Evolutionary conservation across 2,113 vertebrate species (phyloP), one percentile per base, ranked within the genome.

Genomic region (Gobiocypris rarus): DNA sequence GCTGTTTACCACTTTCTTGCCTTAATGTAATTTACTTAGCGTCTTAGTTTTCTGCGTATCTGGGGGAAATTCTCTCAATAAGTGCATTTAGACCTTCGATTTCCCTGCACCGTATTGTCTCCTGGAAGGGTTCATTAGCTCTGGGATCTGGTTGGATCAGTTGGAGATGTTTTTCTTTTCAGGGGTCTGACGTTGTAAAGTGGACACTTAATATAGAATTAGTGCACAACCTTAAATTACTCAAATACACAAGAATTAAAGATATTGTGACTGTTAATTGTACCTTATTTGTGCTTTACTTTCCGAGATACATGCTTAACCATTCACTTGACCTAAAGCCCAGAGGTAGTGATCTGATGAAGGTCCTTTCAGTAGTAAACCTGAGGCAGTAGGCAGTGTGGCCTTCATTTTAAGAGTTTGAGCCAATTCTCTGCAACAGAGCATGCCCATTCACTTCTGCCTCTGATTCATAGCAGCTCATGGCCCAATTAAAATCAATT

Each of bases 91-190:
- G 83, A 82, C 70, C 54, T 91, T 91, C n/a, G 83, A 89, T 91
- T 84, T 52, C 88, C 82, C 82, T 88, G 61, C 61, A 19, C 75
- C 34, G 73, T 50, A 50, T 83, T 89, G 90, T 82, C 70, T 43
- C 83, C 82, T 59, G 34, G 87, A 75, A 50, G 83, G 89, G 89
- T 88, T 93, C 90, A 93, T 94, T 94, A 94, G 82, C 91, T 86
- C 65, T 31, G 86, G 87, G 89, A 91, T 93, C 88, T 89, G 82
- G 75, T 61, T 79, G 88, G 87, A 88, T 88, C 83, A 61, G 17
- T 45, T 82, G 80, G 24, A 15, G 69, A 82, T 77, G 86, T 76
- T 81, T 86, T 89, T 88, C 86, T 86, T 90, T 87, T 74, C 75
- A 19, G 87, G 84, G 86, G 86, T 75, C 26, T 70, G 45, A 59